These are phyloP conservation scores for Otolemur garnettii DNA, from an alignment of 2,113 vertebrate genomes.

Conservation along the genomic window DNA sequence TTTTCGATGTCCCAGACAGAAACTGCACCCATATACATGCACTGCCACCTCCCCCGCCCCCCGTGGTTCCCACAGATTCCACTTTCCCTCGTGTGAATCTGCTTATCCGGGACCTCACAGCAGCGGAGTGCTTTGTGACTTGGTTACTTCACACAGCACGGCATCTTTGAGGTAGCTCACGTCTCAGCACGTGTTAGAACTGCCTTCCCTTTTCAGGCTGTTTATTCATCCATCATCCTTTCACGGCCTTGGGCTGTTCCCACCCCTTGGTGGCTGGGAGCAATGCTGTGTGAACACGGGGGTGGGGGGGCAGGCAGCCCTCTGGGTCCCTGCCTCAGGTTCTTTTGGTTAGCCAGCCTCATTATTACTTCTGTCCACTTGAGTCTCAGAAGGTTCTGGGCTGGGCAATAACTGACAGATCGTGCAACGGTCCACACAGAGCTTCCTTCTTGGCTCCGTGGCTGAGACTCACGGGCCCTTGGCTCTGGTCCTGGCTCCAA, in stretches of 20 bases:
- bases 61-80: rapidly evolving
- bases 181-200: rapidly evolving
- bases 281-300: rapidly evolving
- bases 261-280: background rate
- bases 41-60: rapidly evolving
- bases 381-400: background rate
- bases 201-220: background rate
- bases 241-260: rapidly evolving
- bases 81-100: background rate
- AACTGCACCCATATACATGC: rapidly evolving
- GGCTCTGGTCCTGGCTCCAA: background rate
- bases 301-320: rapidly evolving
- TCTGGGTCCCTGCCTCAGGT: background rate
- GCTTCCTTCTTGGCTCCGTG: rapidly evolving
- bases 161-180: rapidly evolving
- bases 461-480: background rate
- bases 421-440: too few species aligned
- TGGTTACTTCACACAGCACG: background rate
- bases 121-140: background rate
- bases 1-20: rapidly evolving
- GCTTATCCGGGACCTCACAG: rapidly evolving
- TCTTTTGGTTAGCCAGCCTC: background rate
- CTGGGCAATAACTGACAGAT: background rate
- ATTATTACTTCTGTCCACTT: rapidly evolving
- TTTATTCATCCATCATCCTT: background rate